Evolutionary conservation across 2,113 vertebrate genomes (phyloP).

Genomic region (Chrysemys picta): DNA sequence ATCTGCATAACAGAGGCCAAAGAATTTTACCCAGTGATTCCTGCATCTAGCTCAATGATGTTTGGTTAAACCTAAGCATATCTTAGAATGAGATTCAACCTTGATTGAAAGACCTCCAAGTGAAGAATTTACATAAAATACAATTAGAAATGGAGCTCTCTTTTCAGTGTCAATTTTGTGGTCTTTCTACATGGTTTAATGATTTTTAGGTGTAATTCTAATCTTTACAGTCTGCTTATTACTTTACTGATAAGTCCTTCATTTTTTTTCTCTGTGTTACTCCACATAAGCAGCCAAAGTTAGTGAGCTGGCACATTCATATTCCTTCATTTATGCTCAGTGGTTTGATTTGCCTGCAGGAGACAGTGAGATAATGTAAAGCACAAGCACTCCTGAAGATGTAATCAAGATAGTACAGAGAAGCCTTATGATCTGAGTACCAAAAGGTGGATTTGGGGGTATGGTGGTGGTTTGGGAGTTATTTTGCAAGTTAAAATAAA

Average conservation of each 20-base stretch:
- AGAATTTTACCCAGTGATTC: neutral
- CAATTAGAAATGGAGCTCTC: neutral
- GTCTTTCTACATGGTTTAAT: neutral
- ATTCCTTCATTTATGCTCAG: neutral
- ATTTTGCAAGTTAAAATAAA: neutral
- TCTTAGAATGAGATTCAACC: neutral
- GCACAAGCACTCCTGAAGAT: neutral
- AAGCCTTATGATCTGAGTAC: neutral
- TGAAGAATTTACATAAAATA: neutral
- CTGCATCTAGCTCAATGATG: neutral
- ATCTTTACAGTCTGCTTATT: neutral
- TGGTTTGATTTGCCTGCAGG: slow-evolving; percentile 27
- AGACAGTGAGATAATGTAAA: slow-evolving; percentile 16
- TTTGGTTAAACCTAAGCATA: neutral
- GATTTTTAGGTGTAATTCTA: neutral
- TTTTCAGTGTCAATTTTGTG: neutral
- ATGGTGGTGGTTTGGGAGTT: neutral
- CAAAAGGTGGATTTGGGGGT: neutral
- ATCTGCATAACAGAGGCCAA: neutral
- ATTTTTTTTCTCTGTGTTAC: neutral
- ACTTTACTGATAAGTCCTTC: neutral
- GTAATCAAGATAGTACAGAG: neutral
- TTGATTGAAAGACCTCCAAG: fast-evolving
- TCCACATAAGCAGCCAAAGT: neutral
- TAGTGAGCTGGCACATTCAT: neutral